Evolutionary conservation across 2,888 invertebrate genomes (phyloP).

Genomic region (Drosophila infuscata): DNA sequence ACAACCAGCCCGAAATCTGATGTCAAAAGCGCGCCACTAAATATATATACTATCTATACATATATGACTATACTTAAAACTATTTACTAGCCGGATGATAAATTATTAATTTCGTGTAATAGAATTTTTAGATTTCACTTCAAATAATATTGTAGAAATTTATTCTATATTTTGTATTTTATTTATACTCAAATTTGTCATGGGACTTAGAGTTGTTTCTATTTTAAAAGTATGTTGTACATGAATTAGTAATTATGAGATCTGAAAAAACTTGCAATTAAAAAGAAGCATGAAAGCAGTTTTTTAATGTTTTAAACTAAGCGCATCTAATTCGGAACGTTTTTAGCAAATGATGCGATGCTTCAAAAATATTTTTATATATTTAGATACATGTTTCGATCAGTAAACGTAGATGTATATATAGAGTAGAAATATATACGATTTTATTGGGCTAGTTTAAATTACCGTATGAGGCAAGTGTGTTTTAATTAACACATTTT

Average conservation of each 20-base stretch:
- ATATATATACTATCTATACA: constrained; percentile 25
- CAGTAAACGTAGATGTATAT: not conserved
- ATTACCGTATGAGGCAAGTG: not conserved
- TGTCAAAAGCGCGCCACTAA: constrained; percentile 70
- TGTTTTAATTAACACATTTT: not conserved
- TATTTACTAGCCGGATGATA: constrained; percentile 55
- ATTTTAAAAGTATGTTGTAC: constrained; percentile 15
- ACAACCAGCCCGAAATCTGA: constrained; percentile 57
- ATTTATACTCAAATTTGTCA: not conserved
- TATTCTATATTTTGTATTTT: constrained; percentile 22
- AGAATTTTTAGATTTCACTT: constrained; percentile 56
- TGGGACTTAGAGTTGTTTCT: not conserved
- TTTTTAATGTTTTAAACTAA: constrained; percentile 46
- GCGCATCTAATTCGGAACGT: constrained; percentile 62
- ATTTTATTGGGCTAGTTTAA: not conserved
- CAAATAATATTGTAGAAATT: not conserved
- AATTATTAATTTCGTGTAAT: constrained; percentile 58
- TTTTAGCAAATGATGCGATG: constrained; percentile 50
- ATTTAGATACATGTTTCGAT: constrained; percentile 11
- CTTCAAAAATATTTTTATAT: constrained; percentile 30
- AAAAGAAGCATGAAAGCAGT: constrained; percentile 16
- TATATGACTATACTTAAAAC: constrained; percentile 20
- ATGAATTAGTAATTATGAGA: constrained; percentile 18
- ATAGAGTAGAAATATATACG: not conserved
- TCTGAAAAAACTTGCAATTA: constrained; percentile 27